Evolutionary conservation across 1,140 invertebrate species (phyloP).

Genomic region (Acyrthosiphon pisum): DNA sequence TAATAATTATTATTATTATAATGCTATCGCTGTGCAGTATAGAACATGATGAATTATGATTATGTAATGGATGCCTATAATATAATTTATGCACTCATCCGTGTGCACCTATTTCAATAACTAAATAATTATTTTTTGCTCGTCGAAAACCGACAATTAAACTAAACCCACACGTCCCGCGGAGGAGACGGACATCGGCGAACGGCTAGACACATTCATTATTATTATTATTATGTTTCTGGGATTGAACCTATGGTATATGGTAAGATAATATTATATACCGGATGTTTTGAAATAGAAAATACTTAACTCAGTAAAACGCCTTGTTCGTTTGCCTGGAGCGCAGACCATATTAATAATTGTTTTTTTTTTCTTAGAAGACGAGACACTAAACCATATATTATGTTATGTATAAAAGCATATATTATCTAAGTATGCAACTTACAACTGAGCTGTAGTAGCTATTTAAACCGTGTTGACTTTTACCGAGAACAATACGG

Average conservation of each 20-base stretch:
- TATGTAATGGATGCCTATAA: not conserved
- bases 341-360: not conserved
- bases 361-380: not conserved
- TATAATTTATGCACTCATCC: not conserved
- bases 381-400: not conserved
- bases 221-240: too few relatives aligned
- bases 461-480: not conserved
- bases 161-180: not conserved
- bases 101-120: not conserved
- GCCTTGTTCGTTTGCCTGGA: not conserved
- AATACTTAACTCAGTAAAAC: not conserved
- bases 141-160: not conserved
- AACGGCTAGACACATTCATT: not conserved
- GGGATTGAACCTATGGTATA: not conserved
- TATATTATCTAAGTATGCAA: not conserved
- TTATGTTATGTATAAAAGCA: not conserved
- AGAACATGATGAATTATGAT: not conserved
- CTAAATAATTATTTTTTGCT: not conserved
- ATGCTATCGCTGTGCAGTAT: not conserved
- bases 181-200: not conserved
- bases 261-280: not conserved
- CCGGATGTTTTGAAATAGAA: conserved; percentile 10
- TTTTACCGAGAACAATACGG: not conserved
- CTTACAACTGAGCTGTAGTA: not conserved
- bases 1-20: too few relatives aligned